phyloP scores from a whole-genome alignment of 2,888 invertebrate genomes.

The Doris montereyensis region DNA sequence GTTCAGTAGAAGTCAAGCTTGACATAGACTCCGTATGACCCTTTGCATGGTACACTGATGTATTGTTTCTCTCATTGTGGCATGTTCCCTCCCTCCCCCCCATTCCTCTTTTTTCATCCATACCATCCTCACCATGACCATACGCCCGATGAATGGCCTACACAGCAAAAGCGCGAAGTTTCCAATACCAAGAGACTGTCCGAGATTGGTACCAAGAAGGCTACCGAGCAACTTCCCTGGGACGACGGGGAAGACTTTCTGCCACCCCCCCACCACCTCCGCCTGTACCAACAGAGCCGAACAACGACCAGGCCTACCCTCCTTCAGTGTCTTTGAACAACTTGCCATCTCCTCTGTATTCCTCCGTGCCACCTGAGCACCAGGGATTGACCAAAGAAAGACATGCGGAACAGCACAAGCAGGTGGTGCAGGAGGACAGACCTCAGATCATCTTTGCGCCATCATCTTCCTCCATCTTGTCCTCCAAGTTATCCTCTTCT shows the following conservation, averaged over 20 bases:
- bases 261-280: not conserved
- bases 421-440: slow-evolving; percentile 23
- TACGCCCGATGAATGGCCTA: no score
- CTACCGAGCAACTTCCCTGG: no score
- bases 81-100: not conserved
- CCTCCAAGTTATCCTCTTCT: not conserved
- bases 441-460: slow-evolving; percentile 11
- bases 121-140: no score
- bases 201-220: no score
- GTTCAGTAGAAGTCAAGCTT: no score
- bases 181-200: no score
- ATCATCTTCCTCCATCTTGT: not conserved
- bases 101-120: no score
- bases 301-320: slow-evolving; percentile 14
- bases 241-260: no score
- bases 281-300: not conserved
- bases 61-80: no score
- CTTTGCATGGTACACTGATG: no score
- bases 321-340: not conserved
- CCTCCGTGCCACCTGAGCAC: not conserved
- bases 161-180: no score
- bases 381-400: not conserved
- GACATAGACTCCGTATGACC: no score
- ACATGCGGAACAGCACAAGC: slow-evolving; percentile 22
- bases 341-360: not conserved